A percentile compares a stretch with the other conserved stretches of the same genome.
Conservation (phyloP, 1,140 invertebrate genomes). For the Papilio helenus region DNA sequence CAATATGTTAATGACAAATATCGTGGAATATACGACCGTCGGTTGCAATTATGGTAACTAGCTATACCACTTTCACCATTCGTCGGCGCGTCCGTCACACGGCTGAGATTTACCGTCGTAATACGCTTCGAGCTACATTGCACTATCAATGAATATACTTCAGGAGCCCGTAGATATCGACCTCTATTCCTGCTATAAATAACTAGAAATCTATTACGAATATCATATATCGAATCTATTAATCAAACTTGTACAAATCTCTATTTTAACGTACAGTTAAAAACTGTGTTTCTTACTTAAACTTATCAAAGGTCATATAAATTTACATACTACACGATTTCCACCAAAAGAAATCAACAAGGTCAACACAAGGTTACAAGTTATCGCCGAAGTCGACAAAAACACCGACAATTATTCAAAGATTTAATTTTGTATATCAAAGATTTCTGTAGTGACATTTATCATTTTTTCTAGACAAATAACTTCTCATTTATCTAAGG, state of each 20-base stretch:
- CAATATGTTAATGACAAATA: conserved; percentile 17
- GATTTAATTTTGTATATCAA: not conserved
- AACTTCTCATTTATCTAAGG: not conserved
- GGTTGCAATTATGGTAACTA: conserved; percentile 39
- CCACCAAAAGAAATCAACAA: not conserved
- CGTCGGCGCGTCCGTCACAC: conserved; percentile 8
- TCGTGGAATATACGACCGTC: conserved; percentile 39
- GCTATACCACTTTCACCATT: conserved; percentile 47
- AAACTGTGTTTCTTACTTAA: not conserved
- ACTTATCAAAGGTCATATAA: conserved; percentile 7
- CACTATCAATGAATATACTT: conserved; percentile 37
- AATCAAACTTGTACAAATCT: not conserved
- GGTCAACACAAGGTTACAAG: conserved; percentile 16
- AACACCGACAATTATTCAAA: not conserved
- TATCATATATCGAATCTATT: no score
- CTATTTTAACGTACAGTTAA: not conserved
- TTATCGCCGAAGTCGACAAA: not conserved
- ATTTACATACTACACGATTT: conserved; percentile 6
- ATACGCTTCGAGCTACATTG: conserved; percentile 20
- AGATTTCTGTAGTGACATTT: not conserved
- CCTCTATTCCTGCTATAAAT: not conserved
- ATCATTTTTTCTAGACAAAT: not conserved
- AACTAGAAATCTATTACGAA: not conserved
- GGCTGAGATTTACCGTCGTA: conserved; percentile 22
- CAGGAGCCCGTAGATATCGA: not conserved